Conservation (phyloP, 2,113 vertebrate genomes). For the Saguinus imperator region DNA sequence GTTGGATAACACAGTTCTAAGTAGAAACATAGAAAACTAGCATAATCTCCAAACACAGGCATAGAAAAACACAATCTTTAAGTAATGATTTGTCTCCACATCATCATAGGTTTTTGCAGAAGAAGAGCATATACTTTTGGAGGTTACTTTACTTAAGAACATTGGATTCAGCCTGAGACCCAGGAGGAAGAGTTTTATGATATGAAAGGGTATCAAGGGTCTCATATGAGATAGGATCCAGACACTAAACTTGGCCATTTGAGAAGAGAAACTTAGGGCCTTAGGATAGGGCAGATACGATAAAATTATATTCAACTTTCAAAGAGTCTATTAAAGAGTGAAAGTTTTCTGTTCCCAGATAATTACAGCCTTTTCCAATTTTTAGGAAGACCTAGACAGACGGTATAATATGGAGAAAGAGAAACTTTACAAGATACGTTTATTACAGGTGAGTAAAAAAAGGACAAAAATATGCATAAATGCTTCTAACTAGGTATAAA, state of each 20-base stretch:
- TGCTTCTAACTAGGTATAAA: background rate
- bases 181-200: background rate
- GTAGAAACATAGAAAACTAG: background rate
- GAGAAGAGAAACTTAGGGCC: background rate
- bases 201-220: background rate
- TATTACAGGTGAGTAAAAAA: slow-evolving; percentile 91
- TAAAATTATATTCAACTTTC: background rate
- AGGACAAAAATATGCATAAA: background rate
- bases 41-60: background rate
- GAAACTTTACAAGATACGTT: slow-evolving; percentile 96
- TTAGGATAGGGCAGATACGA: background rate
- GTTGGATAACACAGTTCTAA: background rate
- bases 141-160: background rate
- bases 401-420: slow-evolving; percentile 92
- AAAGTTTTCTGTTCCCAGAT: background rate
- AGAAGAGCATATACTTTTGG: background rate
- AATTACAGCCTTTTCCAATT: slow-evolving; percentile 49
- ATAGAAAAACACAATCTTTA: background rate
- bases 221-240: background rate
- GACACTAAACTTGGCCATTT: background rate
- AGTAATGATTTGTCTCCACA: background rate
- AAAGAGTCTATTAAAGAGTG: background rate
- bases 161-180: background rate
- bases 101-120: background rate
- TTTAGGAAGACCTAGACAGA: slow-evolving; percentile 93